These are phyloP conservation scores for Leptarthrus brevirostris DNA, from an alignment of 2,888 invertebrate species.

Conservation along the genomic window DNA sequence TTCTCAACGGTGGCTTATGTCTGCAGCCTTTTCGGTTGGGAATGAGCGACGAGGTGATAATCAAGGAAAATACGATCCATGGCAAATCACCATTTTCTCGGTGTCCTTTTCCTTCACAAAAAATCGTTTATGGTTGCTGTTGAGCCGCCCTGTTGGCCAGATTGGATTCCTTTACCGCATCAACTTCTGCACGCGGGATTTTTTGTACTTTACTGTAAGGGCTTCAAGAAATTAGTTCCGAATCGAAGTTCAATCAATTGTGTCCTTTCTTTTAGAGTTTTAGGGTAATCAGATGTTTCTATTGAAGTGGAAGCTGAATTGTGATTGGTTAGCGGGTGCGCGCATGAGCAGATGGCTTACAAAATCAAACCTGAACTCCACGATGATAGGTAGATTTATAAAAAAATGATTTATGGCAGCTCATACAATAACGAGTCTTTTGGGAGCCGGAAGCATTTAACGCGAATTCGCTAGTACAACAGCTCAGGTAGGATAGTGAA, in stretches of 20 bases:
- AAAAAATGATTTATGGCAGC: neutral
- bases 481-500: too few species aligned
- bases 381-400: neutral
- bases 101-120: slow-evolving; percentile 55
- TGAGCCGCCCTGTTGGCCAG: slow-evolving; percentile 38
- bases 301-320: slow-evolving; percentile 2
- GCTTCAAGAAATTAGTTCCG: slow-evolving; percentile 51
- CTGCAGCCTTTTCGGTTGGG: neutral
- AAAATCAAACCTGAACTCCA: neutral
- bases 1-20: slow-evolving; percentile 4
- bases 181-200: slow-evolving; percentile 32
- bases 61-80: slow-evolving; percentile 53
- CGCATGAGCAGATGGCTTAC: slow-evolving; percentile 36
- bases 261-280: slow-evolving; percentile 19
- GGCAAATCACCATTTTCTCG: slow-evolving; percentile 58
- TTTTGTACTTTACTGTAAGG: slow-evolving; percentile 31
- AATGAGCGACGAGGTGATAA: slow-evolving; percentile 53
- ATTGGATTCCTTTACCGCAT: slow-evolving; percentile 5
- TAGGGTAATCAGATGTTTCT: slow-evolving; percentile 36
- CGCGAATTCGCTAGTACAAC: too few species aligned
- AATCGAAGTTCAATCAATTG: slow-evolving; percentile 52
- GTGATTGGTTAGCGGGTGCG: neutral
- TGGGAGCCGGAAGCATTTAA: neutral
- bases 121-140: slow-evolving; percentile 14
- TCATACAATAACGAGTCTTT: neutral